Evolutionary conservation across 2,113 vertebrate species (phyloP), one percentile per base, ranked within the genome.

Genomic region (Chamaetylas fuelleborni): DNA sequence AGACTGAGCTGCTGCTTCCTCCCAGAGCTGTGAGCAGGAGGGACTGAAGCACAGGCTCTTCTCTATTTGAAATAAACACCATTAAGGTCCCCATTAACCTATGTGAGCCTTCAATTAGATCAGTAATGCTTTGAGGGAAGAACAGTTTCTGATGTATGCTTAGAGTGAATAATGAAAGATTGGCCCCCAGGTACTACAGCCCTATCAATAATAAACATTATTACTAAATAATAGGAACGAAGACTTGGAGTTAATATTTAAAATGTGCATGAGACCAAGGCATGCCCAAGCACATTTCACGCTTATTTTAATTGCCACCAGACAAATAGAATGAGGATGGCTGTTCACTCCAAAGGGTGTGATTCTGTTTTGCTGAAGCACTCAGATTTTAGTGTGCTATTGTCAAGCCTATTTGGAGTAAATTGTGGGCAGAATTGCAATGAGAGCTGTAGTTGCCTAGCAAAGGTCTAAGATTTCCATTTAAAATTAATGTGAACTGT

Each of bases 391-490:
- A n/a, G 62, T 7, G 19, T 14, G 91, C 90, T 51, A 83, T 90
- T 96, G 95, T 96, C 87, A 67, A 74, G 85, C 71, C 71, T 90
- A 34, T 94, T 96, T 90, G 90, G 88, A 95, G 85, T 40, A 86
- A 95, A 94, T 53, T 93, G 92, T 86, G 94, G 93, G 81, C 43
- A 94, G 95, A 95, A 95, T 92, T 40, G 93, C 94, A 96, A 95
- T 92, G 93, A 96, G 92, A 94, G 76, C 86, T 51, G 87, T 5
- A 95, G 95, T 94, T 96, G 94, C 96, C 93, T 96, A 95, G 94
- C 96, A 95, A 96, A 96, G 93, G 96, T 95, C 95, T 95, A 67
- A 62, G 93, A 96, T 97, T 96, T 95, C 93, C 95, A 95, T 97
- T 94, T 96, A 93, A 97, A 97, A 97, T 94, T 81, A 96, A 96